Base-by-base conservation (phyloP, 2,797 vertebrate species). In the Phyllotis vaccarum region DNA sequence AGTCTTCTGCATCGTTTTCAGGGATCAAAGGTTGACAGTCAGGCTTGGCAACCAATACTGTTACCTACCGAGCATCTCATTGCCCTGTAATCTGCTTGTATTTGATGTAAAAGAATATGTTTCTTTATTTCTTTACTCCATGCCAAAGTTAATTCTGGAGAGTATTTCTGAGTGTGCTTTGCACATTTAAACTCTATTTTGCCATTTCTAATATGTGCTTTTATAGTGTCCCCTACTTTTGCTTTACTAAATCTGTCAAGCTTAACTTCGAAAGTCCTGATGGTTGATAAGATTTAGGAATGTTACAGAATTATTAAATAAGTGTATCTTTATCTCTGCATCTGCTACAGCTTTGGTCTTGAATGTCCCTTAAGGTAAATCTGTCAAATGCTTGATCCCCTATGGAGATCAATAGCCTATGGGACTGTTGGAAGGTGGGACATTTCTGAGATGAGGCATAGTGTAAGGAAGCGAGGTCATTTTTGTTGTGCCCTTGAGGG, bases 231-330 rank as follows among this genome's bases (percentile, higher is more conserved):
- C 4, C 68, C 1, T 85, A 34, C 10, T 92, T 92, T 93, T 21
- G n/a, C 5, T 82, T 92, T 52, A 78, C 86, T 66, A 86, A 86
- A 29, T 66, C 10, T 5, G 40, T 76, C 74, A 37, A 79, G 13
- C n/a, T 92, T 72, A 89, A 34, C 88, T 54, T 95, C 72, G 9
- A 83, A 86, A 75, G 22, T 86, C 34, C 8, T 86, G 37, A 40
- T 46, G 34, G 62, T 87, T 91, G 74, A 37, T 40, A 89, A 78
- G 12, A 86, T 86, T 95, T 40, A 80, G n/a, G 12, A 96, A 49
- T 64, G 68, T 82, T 88, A 6, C 5, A 54, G 31, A 75, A 75
- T 52, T 86, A 6, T 31, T 76, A 34, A 31, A 40, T 60, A 72
- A 75, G 27, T 52, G 1, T n/a, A 13, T 93, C 74, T 72, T 24